Percentiles rank a stretch among this genome's conserved stretches.
Conservation (phyloP, 2,113 vertebrate species). For the Pachypanchax playfairii region DNA sequence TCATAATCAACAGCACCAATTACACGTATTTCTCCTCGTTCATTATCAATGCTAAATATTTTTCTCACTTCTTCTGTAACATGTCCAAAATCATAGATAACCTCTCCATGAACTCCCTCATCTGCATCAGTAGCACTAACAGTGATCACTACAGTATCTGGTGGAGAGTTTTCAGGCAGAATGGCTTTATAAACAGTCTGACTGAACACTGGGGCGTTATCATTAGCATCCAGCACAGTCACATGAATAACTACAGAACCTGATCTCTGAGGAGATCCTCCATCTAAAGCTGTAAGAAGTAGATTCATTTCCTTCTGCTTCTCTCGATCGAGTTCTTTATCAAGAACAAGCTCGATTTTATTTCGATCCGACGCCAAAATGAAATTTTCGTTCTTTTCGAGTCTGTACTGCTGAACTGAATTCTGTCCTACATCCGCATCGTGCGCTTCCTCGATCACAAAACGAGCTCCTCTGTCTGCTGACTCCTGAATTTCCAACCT, state of each 20-base stretch:
- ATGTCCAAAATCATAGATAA: conserved; percentile 78
- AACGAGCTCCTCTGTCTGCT: conserved; percentile 52
- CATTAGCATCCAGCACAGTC: conserved; percentile 67
- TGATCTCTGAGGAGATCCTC: conserved; percentile 70
- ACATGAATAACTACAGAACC: conserved; percentile 62
- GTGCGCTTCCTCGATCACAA: conserved; percentile 75
- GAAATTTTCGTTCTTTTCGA: conserved; percentile 72
- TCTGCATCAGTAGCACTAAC: conserved; percentile 82
- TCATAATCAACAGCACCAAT: conserved; percentile 42
- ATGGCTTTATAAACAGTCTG: conserved; percentile 55
- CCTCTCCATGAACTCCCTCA: conserved; percentile 79
- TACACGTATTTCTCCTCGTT: conserved; percentile 48
- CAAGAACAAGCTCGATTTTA: conserved; percentile 65
- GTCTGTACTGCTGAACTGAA: conserved; percentile 71
- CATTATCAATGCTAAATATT: conserved; percentile 34
- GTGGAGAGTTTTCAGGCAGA: conserved; percentile 64
- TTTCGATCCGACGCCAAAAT: conserved; percentile 55
- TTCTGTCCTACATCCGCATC: conserved; percentile 79
- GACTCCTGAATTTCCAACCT: conserved; percentile 75
- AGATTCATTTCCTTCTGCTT: conserved; percentile 42
- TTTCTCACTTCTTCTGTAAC: conserved; percentile 19
- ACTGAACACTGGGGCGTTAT: conserved; percentile 63
- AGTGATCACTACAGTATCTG: conserved; percentile 49
- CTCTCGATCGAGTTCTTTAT: conserved; percentile 72
- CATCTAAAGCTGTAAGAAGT: conserved; percentile 65